These are phyloP conservation scores for Sigmodon hispidus DNA, from an alignment of 2,113 vertebrate genomes.

Conservation along the genomic window DNA sequence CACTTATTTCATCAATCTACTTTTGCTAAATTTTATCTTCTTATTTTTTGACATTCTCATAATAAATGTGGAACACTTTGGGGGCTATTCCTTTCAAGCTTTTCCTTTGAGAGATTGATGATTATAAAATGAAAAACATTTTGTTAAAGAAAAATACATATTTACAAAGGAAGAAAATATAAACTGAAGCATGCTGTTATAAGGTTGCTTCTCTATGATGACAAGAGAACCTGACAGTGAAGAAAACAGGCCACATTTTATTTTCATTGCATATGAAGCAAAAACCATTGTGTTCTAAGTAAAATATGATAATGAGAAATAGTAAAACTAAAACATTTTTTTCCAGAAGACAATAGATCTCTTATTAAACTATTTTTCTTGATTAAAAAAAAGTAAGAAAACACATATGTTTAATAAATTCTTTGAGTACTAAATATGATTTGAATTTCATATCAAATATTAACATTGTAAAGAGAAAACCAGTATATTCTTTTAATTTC, in stretches of 20 bases:
- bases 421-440: not conserved
- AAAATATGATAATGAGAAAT: not conserved
- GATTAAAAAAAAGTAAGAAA: not conserved
- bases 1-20: constrained; percentile 45
- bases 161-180: constrained; percentile 78
- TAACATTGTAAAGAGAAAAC: not conserved
- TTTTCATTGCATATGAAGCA: constrained; percentile 44
- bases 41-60: not conserved
- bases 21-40: constrained; percentile 50
- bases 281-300: not conserved
- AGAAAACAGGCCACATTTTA: constrained; percentile 44
- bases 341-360: not conserved
- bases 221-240: constrained; percentile 49
- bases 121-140: constrained; percentile 79
- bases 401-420: not conserved
- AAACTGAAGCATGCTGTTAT: constrained; percentile 72
- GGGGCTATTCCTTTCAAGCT: constrained; percentile 74
- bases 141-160: constrained; percentile 70
- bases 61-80: constrained; percentile 73
- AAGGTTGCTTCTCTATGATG: constrained; percentile 62
- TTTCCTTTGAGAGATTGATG: constrained; percentile 75
- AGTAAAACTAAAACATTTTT: constrained; percentile 34
- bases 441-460: not conserved
- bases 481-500: not conserved
- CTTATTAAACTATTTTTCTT: constrained; percentile 15